Evolutionary conservation across 2,797 vertebrate species (phyloP), one percentile per base, ranked within the genome.

Genomic region (Coranthus polyacanthus): DNA sequence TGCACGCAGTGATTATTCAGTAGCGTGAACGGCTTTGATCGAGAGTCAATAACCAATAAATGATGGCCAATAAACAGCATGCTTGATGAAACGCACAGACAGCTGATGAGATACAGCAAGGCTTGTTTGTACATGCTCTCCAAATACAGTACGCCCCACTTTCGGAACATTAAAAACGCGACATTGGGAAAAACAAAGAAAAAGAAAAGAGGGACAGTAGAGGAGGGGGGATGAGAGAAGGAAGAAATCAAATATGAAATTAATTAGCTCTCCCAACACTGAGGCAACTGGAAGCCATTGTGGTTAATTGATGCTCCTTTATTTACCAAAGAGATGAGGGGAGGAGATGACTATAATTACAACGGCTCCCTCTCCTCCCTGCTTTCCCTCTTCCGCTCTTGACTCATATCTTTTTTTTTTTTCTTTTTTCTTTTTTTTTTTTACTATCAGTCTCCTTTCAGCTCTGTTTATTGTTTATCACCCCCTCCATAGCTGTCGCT

Each of bases 271-370:
- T 38, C 9, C 41, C 13, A 2, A 59, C 63, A 57, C 44, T 17
- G 56, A 80, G 58, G 70, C 72, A 56, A 81, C 67, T 74, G 62
- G 69, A 82, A 81, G 56, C 79, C 59, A 63, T 74, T 41, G 41
- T 72, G 64, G 63, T 61, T 87, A 86, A 83, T 79, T 84, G 83
- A 78, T 70, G 67, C 75, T 82, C 21, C 1, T 83, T 89, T 74
- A 86, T 86, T 81, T 83, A 81, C 64, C 74, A 75, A 82, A 79
- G 66, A 82, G 65, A 59, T 70, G 52, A 81, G 59, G 34, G 72
- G 77, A 82, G 71, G 74, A 65, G 68, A 78, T 47, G 66, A 67
- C 29, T 59, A 43, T 78, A 83, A 90, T 87, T 79, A 83, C 68
- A 36, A 29, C 2, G 10, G 46, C 62, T 78, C 56, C 37, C 11